Evolutionary conservation across 2,113 vertebrate genomes (phyloP), one percentile per base, ranked within the genome.

Genomic region (Thermophis baileyi): DNA sequence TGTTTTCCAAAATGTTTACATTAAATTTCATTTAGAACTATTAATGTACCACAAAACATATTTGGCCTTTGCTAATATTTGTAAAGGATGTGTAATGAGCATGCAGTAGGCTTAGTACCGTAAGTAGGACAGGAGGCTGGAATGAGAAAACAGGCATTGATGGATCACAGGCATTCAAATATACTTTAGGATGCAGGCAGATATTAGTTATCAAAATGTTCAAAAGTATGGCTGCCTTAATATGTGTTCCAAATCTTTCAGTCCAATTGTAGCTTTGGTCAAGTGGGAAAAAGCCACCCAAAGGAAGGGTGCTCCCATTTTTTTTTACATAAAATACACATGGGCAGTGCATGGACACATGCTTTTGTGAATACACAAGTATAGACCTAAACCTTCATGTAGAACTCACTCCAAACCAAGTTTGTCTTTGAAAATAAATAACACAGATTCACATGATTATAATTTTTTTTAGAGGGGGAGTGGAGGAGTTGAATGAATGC

Each of bases 311-410:
- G 86, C 35, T 40, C 1, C 22, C 88, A 0, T 87, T 49, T 47
- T 0, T 0, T 90, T 0, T 0, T 90, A 74, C 91, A 91, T 0
- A 40, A 18, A 92, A 90, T 16, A 47, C 93, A 94, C 95, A 93
- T 0, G 8, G n/a, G n/a, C 46, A 50, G 90, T 87, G 88, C 92
- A 40, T 40, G 51, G 46, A 44, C n/a, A 69, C 1, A 35, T 40
- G 6, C 57, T 57, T 40, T 49, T 51, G 30, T 51, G 49, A 69
- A 88, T 69, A 63, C 50, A 90, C 35, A 53, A 90, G 51, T 87
- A 51, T 14, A 4, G 94, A 97, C 95, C 94, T 74, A 91, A 95
- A 88, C 94, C 94, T 92, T 94, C 94, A 95, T 2, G 57, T 1
- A 0, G 91, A 6, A 92, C 63, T 85, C 92, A 93, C 90, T 93